A percentile compares a stretch with the other conserved stretches of the same genome.
Evolutionary conservation across 2,888 invertebrate species (phyloP).

Genomic region (Agapostemon virescens): DNA sequence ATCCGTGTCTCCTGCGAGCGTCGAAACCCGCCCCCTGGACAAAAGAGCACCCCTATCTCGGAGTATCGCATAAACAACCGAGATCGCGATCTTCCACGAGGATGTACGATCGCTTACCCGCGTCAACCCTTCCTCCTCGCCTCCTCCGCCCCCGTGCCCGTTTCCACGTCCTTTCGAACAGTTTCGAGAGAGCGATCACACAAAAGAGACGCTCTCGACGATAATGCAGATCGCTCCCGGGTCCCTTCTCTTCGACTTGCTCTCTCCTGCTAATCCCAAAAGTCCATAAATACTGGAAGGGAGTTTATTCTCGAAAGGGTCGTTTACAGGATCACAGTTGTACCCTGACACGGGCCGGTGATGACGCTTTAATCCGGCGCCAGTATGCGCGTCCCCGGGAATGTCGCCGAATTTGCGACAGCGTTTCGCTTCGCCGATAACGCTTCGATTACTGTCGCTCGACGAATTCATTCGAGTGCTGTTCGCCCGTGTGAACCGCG

Average conservation of each 20-base stretch:
- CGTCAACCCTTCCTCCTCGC: constrained; percentile 8
- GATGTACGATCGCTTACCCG: constrained; percentile 55
- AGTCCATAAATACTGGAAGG: constrained; percentile 69
- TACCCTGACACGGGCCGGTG: constrained; percentile 61
- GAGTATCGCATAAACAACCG: constrained; percentile 74
- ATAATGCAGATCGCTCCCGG: constrained; percentile 13
- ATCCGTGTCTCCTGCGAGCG: constrained; percentile 57
- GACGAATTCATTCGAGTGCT: constrained; percentile 17
- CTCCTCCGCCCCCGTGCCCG: neutral
- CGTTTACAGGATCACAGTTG: constrained; percentile 67
- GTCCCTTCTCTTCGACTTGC: constrained; percentile 34
- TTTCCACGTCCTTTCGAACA: constrained; percentile 22
- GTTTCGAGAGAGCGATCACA: constrained; percentile 54
- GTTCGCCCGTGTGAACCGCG: constrained; percentile 5
- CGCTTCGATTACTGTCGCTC: constrained; percentile 50
- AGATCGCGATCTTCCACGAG: constrained; percentile 73
- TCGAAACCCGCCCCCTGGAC: constrained; percentile 71
- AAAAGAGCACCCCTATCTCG: constrained; percentile 73
- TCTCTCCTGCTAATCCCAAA: constrained; percentile 64
- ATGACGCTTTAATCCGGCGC: constrained; percentile 65
- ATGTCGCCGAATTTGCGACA: constrained; percentile 54
- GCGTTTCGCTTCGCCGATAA: constrained; percentile 49
- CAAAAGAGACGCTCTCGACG: constrained; percentile 58
- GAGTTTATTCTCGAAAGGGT: constrained; percentile 67
- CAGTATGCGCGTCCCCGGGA: constrained; percentile 32